Evolutionary conservation across 2,888 invertebrate genomes (phyloP).

Genomic region (Neuroscelio doddi): DNA sequence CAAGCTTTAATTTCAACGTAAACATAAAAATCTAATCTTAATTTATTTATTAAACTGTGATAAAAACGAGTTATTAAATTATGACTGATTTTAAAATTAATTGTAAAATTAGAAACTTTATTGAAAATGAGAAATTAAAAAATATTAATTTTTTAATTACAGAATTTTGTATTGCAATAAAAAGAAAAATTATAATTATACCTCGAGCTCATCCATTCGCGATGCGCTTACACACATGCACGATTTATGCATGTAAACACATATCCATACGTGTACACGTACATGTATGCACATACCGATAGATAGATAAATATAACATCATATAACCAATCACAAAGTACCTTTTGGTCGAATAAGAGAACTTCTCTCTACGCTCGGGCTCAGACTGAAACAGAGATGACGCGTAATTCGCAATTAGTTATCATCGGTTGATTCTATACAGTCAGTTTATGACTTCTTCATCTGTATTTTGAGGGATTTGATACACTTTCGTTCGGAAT

Average conservation of each 20-base stretch:
- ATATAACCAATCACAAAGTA: conserved; percentile 71
- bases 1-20: no score
- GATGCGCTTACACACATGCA: conserved; percentile 49
- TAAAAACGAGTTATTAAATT: no score
- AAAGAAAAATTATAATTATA: conserved; percentile 6
- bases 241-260: conserved; percentile 49
- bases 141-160: no score
- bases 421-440: conserved; percentile 17
- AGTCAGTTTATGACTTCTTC: not conserved
- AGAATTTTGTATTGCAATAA: no score
- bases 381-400: conserved; percentile 72
- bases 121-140: no score
- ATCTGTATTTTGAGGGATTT: not conserved
- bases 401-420: conserved; percentile 68
- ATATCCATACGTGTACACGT: conserved; percentile 50
- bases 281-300: conserved; percentile 52
- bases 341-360: conserved; percentile 72
- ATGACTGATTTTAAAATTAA: no score
- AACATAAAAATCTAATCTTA: no score
- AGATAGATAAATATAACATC: conserved; percentile 63
- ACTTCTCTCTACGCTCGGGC: conserved; percentile 71
- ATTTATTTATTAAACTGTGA: no score
- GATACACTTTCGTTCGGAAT: no score
- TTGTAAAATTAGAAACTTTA: no score
- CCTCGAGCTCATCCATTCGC: conserved; percentile 49